Percentiles rank a stretch among this genome's conserved stretches.
phyloP scores from a whole-genome alignment of 30 jellyfish, hydroid and myxozoan species.

The Sanderia malayensis region DNA sequence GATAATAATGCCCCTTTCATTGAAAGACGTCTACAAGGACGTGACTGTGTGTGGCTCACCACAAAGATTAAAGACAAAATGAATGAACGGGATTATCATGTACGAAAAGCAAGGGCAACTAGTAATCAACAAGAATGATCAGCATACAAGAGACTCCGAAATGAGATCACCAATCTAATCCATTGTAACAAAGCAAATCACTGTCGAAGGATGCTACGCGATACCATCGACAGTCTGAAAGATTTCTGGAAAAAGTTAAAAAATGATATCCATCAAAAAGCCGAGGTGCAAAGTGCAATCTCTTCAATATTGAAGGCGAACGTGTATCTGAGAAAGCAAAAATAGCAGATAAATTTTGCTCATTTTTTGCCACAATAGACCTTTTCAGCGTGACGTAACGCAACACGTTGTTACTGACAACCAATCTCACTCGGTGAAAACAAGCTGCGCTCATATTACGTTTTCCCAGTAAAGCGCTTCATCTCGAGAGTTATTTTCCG shows the following conservation, averaged over 20 bases:
- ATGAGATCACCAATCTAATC: slow-evolving; percentile 43
- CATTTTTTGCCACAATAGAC: slow-evolving; percentile 43
- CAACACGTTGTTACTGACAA: not conserved
- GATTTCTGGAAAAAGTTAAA: slow-evolving; percentile 60
- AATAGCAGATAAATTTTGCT: slow-evolving; percentile 37
- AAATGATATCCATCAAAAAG: slow-evolving; percentile 50
- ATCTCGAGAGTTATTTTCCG: not conserved
- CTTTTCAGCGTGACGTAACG: slow-evolving; percentile 19
- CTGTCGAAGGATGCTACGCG: slow-evolving; percentile 43
- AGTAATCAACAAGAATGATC: slow-evolving; percentile 29
- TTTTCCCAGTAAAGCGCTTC: not conserved
- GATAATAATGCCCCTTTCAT: slow-evolving; percentile 34
- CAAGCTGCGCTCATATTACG: not conserved
- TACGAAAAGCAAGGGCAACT: slow-evolving; percentile 30
- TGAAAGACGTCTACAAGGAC: slow-evolving; percentile 44
- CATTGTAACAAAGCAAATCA: slow-evolving; percentile 65
- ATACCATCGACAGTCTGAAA: slow-evolving; percentile 34
- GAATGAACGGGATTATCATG: slow-evolving; percentile 57
- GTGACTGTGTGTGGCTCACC: slow-evolving; percentile 53
- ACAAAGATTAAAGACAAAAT: slow-evolving; percentile 38
- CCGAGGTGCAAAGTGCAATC: slow-evolving; percentile 31
- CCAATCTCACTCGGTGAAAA: slow-evolving; percentile 11
- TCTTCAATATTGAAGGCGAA: slow-evolving; percentile 20
- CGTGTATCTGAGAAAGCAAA: slow-evolving; percentile 52
- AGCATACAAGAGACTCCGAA: slow-evolving; percentile 40